Evolutionary conservation across 2,888 invertebrate genomes (phyloP).

Genomic region (Escarpia spicata): DNA sequence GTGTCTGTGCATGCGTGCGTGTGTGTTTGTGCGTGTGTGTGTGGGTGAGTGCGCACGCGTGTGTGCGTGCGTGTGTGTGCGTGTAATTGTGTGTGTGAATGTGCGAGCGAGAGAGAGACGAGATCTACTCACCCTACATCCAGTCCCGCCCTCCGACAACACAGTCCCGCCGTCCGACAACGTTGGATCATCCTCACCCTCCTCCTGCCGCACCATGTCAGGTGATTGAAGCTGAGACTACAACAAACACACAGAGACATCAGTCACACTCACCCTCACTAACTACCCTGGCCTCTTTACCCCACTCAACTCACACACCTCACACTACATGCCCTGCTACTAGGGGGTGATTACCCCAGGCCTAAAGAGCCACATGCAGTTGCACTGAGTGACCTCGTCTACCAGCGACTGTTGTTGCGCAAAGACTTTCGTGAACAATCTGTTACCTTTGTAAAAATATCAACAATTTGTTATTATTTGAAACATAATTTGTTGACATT

Average conservation of each 20-base stretch:
- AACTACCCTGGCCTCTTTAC: not conserved
- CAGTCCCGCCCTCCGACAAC: not conserved
- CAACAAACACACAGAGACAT: not conserved
- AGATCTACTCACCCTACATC: conserved; percentile 19
- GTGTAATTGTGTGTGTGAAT: not conserved
- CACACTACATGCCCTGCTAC: not conserved
- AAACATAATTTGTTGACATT: not conserved
- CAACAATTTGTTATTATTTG: not conserved
- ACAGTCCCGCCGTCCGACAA: not conserved
- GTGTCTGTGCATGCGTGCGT: not conserved
- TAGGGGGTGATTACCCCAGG: not conserved
- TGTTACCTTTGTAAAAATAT: not conserved
- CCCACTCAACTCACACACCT: not conserved
- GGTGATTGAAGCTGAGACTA: not conserved
- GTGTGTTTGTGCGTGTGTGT: too few relatives aligned
- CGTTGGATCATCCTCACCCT: not conserved
- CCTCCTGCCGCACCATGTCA: not conserved
- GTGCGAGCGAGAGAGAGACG: not conserved
- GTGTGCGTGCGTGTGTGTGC: too few relatives aligned
- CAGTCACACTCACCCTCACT: not conserved
- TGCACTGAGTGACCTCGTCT: conserved; percentile 17
- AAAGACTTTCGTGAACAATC: conserved; percentile 14
- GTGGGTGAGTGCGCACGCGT: too few relatives aligned
- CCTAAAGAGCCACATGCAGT: not conserved
- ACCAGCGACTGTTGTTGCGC: not conserved